Evolutionary conservation across 2,888 invertebrate genomes (phyloP).

Genomic region (Priocnemis perturbator): DNA sequence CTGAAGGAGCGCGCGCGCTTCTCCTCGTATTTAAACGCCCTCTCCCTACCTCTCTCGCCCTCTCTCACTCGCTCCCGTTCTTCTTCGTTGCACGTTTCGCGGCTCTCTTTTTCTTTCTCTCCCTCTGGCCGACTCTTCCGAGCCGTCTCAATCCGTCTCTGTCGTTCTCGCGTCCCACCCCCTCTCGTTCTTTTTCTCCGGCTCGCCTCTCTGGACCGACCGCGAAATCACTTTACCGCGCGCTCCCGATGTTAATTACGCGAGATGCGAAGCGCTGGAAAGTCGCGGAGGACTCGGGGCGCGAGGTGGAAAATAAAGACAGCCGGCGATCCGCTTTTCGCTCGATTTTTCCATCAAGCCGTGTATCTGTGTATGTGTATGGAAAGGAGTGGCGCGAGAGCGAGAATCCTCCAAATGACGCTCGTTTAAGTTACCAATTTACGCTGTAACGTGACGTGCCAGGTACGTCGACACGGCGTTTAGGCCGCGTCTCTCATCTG

Average conservation of each 20-base stretch:
- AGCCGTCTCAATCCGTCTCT: background rate
- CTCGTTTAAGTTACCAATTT: no score
- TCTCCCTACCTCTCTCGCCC: constrained; percentile 64
- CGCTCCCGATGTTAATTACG: constrained; percentile 2
- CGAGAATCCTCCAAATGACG: no score
- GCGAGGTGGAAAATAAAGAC: no score
- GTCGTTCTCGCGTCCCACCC: background rate
- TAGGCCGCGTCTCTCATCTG: no score
- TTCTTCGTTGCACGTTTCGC: constrained; percentile 18
- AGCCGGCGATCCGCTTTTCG: no score
- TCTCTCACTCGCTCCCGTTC: constrained; percentile 44
- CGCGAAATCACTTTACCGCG: background rate
- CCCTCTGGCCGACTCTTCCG: background rate
- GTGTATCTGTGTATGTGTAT: no score
- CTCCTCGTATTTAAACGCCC: constrained; percentile 72
- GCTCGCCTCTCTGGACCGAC: background rate
- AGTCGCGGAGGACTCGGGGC: no score
- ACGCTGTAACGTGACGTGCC: no score
- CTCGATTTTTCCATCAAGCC: no score
- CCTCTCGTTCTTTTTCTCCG: background rate
- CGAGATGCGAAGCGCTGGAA: background rate
- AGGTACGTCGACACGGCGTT: no score
- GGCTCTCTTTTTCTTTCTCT: constrained; percentile 6
- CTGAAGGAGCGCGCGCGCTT: constrained; percentile 73
- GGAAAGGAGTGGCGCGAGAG: no score